Percentiles rank a stretch among this genome's conserved stretches.
Evolutionary conservation across 2,888 invertebrate species (phyloP).

Genomic region (Lomographa bimaculata): DNA sequence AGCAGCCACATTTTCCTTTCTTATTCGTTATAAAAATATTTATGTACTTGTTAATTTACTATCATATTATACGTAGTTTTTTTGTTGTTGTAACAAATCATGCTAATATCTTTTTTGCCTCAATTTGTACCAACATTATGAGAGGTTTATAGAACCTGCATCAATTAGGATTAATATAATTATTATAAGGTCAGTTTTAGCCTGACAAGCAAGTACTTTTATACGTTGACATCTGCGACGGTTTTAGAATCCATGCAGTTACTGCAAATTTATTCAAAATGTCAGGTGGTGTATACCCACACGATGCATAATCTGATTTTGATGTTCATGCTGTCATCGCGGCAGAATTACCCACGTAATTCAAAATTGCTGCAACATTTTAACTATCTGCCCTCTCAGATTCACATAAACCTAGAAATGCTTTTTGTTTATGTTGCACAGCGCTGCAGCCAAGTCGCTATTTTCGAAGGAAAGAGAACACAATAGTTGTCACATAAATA

Average conservation of each 20-base stretch:
- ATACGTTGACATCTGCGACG: conserved; percentile 61
- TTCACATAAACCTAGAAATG: conserved; percentile 32
- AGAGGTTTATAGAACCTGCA: neutral
- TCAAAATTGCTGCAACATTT: conserved; percentile 42
- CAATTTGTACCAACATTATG: conserved; percentile 4
- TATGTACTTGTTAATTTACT: too few relatives aligned
- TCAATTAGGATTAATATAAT: neutral
- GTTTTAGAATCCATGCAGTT: conserved; percentile 64
- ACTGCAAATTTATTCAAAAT: conserved; percentile 75
- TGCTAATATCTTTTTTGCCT: conserved; percentile 8
- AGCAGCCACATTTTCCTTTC: too few relatives aligned
- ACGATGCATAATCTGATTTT: conserved; percentile 50
- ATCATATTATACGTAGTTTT: too few relatives aligned
- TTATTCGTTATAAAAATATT: too few relatives aligned
- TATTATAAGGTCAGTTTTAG: neutral
- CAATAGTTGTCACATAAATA: conserved; percentile 77
- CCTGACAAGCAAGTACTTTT: conserved; percentile 37
- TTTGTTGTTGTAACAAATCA: conserved; percentile 17
- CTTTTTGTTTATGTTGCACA: conserved; percentile 51
- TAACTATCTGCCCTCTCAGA: conserved; percentile 31
- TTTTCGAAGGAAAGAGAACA: conserved; percentile 57
- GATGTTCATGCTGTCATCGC: conserved; percentile 44
- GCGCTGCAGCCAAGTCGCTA: conserved; percentile 43
- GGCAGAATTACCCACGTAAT: conserved; percentile 44
- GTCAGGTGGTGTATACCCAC: conserved; percentile 69